Evolutionary conservation across 2,888 invertebrate genomes (phyloP).

Genomic region (Sthenelais limicola): DNA sequence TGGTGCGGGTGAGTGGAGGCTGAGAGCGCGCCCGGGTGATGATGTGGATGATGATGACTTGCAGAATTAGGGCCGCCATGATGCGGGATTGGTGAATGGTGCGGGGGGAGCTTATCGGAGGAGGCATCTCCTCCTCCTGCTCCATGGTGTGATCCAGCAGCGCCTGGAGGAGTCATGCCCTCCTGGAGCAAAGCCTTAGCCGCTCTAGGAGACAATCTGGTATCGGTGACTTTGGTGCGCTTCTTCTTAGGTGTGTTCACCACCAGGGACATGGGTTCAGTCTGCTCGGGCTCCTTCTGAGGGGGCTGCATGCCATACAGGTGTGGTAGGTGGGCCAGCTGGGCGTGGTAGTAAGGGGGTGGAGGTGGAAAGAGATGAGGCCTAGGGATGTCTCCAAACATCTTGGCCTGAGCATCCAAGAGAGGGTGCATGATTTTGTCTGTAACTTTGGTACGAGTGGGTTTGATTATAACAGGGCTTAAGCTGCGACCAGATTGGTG

Average conservation of each 20-base stretch:
- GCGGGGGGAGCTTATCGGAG: constrained; percentile 36
- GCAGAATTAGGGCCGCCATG: constrained; percentile 3
- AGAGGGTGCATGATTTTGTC: constrained; percentile 50
- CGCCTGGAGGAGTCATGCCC: constrained; percentile 68
- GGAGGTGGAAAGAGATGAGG: constrained; percentile 74
- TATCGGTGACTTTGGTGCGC: constrained; percentile 90
- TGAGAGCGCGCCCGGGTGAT: constrained; percentile 1
- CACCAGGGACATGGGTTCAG: constrained; percentile 92
- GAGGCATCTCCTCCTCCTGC: constrained; percentile 8
- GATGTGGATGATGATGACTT: constrained; percentile 3
- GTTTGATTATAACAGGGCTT: constrained; percentile 30
- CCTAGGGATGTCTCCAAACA: constrained; percentile 56
- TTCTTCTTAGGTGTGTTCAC: constrained; percentile 95
- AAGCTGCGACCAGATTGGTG: no score
- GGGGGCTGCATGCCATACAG: constrained; percentile 34
- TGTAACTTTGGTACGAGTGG: constrained; percentile 45
- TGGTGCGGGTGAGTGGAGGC: constrained; percentile 20
- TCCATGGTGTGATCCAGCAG: constrained; percentile 43
- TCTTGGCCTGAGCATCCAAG: constrained; percentile 46
- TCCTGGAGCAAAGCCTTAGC: constrained; percentile 67
- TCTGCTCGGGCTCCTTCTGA: constrained; percentile 66
- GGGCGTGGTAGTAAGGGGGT: constrained; percentile 78
- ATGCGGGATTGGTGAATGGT: background rate
- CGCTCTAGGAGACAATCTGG: constrained; percentile 69
- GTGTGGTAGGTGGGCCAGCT: constrained; percentile 77